phyloP scores from a whole-genome alignment of 2,888 invertebrate species.

The Vanessa cardui region DNA sequence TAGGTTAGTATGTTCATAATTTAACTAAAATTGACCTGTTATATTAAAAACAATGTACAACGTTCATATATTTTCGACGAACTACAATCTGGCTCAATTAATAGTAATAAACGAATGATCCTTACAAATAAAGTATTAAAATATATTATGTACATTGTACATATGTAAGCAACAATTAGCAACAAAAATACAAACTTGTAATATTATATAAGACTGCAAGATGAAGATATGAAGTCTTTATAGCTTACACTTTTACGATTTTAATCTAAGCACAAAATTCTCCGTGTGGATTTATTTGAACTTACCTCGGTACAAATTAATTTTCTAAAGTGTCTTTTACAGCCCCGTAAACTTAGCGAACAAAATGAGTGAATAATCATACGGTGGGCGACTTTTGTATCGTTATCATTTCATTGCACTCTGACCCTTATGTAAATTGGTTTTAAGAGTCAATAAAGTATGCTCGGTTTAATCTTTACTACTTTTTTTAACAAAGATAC shows the following conservation, averaged over 20 bases:
- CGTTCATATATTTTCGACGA: too few relatives aligned
- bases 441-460: slow-evolving; percentile 3
- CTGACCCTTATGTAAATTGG: not conserved
- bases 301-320: slow-evolving; percentile 55
- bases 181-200: not conserved
- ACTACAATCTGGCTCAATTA: too few relatives aligned
- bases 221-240: slow-evolving; percentile 58
- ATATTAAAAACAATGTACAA: too few relatives aligned
- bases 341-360: slow-evolving; percentile 46
- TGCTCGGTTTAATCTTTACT: slow-evolving; percentile 22
- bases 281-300: slow-evolving; percentile 41
- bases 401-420: not conserved
- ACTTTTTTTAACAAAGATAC: slow-evolving; percentile 27
- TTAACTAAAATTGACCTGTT: too few relatives aligned
- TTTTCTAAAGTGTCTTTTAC: slow-evolving; percentile 65
- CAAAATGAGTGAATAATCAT: slow-evolving; percentile 41
- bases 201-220: slow-evolving; percentile 26
- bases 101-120: too few relatives aligned
- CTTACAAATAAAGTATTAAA: too few relatives aligned
- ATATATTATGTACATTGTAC: too few relatives aligned
- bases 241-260: slow-evolving; percentile 57
- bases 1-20: too few relatives aligned
- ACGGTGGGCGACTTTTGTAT: slow-evolving; percentile 25
- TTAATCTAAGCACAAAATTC: slow-evolving; percentile 65
- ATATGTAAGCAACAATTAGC: too few relatives aligned